Evolutionary conservation across 2,113 vertebrate species (phyloP).

Genomic region (Ramphastos sulfuratus): DNA sequence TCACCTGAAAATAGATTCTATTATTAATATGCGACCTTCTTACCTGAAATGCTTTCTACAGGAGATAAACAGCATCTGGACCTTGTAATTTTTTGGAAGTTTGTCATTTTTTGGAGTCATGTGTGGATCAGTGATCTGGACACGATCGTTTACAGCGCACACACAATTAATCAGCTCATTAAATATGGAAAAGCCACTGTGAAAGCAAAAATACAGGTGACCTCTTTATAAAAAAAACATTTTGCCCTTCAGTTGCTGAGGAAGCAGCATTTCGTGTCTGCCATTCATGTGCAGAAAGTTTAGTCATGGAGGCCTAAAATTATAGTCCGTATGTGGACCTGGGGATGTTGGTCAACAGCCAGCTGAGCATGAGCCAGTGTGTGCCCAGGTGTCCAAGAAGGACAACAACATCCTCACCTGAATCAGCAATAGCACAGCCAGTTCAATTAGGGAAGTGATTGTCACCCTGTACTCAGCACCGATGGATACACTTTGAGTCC

Average conservation of each 20-base stretch:
- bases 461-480: too few relatives aligned
- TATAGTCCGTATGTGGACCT: background rate
- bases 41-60: conserved; percentile 27
- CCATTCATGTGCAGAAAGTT: background rate
- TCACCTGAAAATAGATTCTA: background rate
- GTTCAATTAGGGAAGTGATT: too few relatives aligned
- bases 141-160: background rate
- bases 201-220: conserved; percentile 34
- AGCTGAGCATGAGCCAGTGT: too few relatives aligned
- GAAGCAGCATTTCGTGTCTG: background rate
- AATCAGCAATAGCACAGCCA: too few relatives aligned
- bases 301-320: background rate
- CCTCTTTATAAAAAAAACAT: background rate
- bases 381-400: too few relatives aligned
- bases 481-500: too few relatives aligned
- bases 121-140: conserved; percentile 32
- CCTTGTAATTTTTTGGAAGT: conserved; percentile 50
- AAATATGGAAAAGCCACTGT: conserved; percentile 49
- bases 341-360: too few relatives aligned
- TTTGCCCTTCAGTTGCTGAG: conserved; percentile 20
- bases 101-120: conserved; percentile 5
- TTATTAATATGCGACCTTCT: conserved; percentile 35
- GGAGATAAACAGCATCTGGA: conserved; percentile 28
- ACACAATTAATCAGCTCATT: conserved; percentile 63
- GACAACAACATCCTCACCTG: too few relatives aligned